phyloP scores from a whole-genome alignment of 92 coral and sea anemone genomes.

The Phymanthus crucifer region DNA sequence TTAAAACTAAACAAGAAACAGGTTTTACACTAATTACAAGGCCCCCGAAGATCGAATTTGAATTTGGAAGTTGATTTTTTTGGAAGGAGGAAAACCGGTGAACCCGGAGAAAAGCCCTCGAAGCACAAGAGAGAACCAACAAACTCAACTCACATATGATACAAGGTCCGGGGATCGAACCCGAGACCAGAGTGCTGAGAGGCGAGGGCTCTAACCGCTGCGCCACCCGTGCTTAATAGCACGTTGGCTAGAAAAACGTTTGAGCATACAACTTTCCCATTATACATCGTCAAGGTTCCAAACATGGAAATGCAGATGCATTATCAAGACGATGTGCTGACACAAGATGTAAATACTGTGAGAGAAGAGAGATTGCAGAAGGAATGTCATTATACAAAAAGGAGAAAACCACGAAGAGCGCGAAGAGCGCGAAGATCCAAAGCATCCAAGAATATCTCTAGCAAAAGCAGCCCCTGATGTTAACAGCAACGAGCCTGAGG shows the following conservation, averaged over 20 bases:
- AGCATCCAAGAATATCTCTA: background rate
- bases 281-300: constrained; percentile 39
- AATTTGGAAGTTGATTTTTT: too few species aligned
- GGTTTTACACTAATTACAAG: too few species aligned
- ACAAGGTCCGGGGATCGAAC: too few species aligned
- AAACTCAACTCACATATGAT: too few species aligned
- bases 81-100: too few species aligned
- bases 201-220: too few species aligned
- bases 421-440: background rate
- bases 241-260: constrained; percentile 48
- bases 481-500: background rate
- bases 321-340: constrained; percentile 37
- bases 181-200: too few species aligned
- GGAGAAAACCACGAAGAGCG: background rate
- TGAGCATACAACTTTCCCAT: constrained; percentile 38
- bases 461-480: background rate
- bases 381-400: background rate
- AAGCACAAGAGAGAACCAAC: too few species aligned
- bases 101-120: too few species aligned
- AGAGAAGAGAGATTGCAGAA: constrained; percentile 31
- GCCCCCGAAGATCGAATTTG: too few species aligned
- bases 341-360: constrained; percentile 28
- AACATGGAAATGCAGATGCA: constrained; percentile 45
- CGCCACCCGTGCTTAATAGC: too few species aligned
- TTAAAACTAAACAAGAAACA: constrained; percentile 32